Conservation (phyloP, 2,888 invertebrate genomes). For the Brassicogethes aeneus region DNA sequence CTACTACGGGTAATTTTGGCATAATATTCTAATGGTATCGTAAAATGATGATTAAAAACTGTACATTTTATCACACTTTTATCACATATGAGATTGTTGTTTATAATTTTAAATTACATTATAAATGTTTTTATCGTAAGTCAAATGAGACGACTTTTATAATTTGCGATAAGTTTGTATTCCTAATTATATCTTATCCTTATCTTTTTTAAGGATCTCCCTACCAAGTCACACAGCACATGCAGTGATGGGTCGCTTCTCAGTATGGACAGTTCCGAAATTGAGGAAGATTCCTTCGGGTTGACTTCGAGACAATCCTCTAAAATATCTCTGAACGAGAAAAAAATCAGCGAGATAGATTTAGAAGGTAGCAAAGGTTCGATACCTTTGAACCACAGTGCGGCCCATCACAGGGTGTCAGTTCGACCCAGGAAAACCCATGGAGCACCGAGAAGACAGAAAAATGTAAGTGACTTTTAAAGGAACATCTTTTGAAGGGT, state of each 20-base stretch:
- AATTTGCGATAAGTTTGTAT: too few species aligned
- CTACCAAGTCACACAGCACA: conserved; percentile 42
- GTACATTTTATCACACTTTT: too few species aligned
- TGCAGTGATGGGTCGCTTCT: conserved; percentile 70
- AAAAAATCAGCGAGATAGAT: conserved; percentile 30
- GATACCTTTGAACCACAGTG: conserved; percentile 66
- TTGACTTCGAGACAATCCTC: conserved; percentile 41
- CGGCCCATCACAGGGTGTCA: conserved; percentile 73
- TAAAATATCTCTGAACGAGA: conserved; percentile 39
- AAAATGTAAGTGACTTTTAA: neutral
- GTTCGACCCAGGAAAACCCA: conserved; percentile 67
- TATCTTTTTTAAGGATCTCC: conserved; percentile 39
- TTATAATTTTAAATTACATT: too few species aligned
- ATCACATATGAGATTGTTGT: too few species aligned
- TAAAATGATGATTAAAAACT: too few species aligned
- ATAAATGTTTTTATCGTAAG: too few species aligned
- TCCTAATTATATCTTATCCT: too few species aligned
- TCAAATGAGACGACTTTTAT: too few species aligned
- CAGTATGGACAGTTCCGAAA: conserved; percentile 72
- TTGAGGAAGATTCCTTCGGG: conserved; percentile 52
- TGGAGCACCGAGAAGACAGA: conserved; percentile 54
- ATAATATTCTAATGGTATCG: too few species aligned
- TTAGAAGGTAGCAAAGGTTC: conserved; percentile 37
- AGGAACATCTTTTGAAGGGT: neutral
- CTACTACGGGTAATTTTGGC: too few species aligned